Evolutionary conservation across 1,140 invertebrate genomes (phyloP).

Genomic region (Drosophila melanogaster): Release_6_plus_ISO1_MT NC_004354.4:12095001-12095500

Average conservation of each 20-base stretch:
- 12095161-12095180: conserved; percentile 32
- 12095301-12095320: not conserved
- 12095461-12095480: not conserved
- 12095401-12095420: conserved; percentile 47
- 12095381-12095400: conserved; percentile 77
- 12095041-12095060: conserved; percentile 26
- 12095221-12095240: conserved; percentile 82
- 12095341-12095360: conserved; percentile 59
- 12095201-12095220: conserved; percentile 31
- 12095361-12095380: conserved; percentile 66
- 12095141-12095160: conserved; percentile 45
- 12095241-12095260: conserved; percentile 77
- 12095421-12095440: conserved; percentile 17
- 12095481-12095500: not conserved
- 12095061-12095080: conserved; percentile 67
- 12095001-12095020: no score
- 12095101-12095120: conserved; percentile 71
- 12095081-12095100: conserved; percentile 78
- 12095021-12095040: conserved; percentile 16
- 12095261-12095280: not conserved
- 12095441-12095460: not conserved
- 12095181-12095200: not conserved
- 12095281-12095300: conserved; percentile 26
- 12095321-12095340: conserved; percentile 7
- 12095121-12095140: conserved; percentile 82